Evolutionary conservation across 2,888 invertebrate genomes (phyloP).

Genomic region (Falcaria lacertinaria): DNA sequence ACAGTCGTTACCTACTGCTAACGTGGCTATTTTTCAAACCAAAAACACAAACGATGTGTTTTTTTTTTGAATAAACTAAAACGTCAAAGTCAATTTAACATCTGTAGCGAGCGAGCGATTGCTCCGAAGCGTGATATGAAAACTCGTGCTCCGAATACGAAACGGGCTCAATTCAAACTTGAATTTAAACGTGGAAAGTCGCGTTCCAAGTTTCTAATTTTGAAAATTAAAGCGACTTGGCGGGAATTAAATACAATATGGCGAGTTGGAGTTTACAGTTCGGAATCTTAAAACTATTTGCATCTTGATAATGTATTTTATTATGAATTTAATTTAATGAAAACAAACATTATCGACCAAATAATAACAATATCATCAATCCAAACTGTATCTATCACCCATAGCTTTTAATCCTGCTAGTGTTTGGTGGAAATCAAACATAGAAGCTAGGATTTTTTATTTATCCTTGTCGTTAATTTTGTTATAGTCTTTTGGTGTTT

Average conservation of each 20-base stretch:
- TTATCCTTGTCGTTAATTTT: too few relatives aligned
- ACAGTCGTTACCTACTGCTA: too few relatives aligned
- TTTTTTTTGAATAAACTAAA: constrained; percentile 18
- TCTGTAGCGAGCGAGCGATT: constrained; percentile 22
- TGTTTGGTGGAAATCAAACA: too few relatives aligned
- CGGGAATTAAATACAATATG: constrained; percentile 70
- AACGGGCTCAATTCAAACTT: constrained; percentile 72
- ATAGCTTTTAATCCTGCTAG: too few relatives aligned
- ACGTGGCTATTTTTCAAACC: too few relatives aligned
- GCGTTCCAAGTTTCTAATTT: constrained; percentile 72
- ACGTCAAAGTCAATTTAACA: constrained; percentile 39
- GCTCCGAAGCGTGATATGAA: constrained; percentile 54
- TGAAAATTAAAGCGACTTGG: constrained; percentile 72
- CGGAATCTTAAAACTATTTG: constrained; percentile 7
- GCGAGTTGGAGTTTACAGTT: constrained; percentile 22
- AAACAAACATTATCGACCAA: too few relatives aligned
- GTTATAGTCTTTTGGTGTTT: too few relatives aligned
- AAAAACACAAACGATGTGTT: background rate
- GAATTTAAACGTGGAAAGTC: constrained; percentile 67
- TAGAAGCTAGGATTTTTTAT: too few relatives aligned
- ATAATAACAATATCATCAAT: too few relatives aligned
- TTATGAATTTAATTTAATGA: too few relatives aligned
- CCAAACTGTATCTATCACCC: too few relatives aligned
- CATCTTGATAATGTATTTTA: too few relatives aligned
- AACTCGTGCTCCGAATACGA: constrained; percentile 70